Percentiles rank a stretch among this genome's conserved stretches.
Evolutionary conservation across 2,797 vertebrate genomes (phyloP).

Genomic region (Hipposideros larvatus): DNA sequence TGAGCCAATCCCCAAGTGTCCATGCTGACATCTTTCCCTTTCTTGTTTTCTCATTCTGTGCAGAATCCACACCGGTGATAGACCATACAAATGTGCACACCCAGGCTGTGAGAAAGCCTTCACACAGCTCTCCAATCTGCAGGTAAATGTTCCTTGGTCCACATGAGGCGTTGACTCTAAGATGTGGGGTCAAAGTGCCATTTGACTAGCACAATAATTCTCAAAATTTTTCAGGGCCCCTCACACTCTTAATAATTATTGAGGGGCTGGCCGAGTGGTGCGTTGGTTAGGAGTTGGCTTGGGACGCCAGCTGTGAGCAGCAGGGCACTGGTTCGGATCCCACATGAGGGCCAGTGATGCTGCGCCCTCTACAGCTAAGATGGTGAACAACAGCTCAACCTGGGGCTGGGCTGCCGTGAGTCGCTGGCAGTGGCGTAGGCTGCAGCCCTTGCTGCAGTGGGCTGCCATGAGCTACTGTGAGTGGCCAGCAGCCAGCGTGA

Average conservation of each 20-base stretch:
- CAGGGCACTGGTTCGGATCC: too few species aligned
- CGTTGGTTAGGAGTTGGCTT: too few species aligned
- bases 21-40: slow-evolving; percentile 76
- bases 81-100: slow-evolving; percentile 97
- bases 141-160: slow-evolving; percentile 89
- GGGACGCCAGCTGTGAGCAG: too few species aligned
- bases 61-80: slow-evolving; percentile 99
- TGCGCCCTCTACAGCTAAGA: too few species aligned
- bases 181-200: background rate
- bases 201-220: background rate
- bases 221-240: background rate
- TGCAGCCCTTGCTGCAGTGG: too few species aligned
- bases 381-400: too few species aligned
- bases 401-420: too few species aligned
- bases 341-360: too few species aligned
- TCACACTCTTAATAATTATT: background rate
- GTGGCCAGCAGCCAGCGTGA: too few species aligned
- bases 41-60: slow-evolving; percentile 83
- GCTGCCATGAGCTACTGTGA: too few species aligned
- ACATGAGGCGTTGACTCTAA: background rate
- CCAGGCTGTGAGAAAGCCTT: slow-evolving; percentile 99
- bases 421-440: too few species aligned
- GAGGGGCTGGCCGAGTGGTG: background rate
- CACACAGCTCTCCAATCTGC: slow-evolving; percentile 98
- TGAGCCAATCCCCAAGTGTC: background rate